Conservation (phyloP, 2,797 vertebrate species). For the Parambassis ranga region DNA sequence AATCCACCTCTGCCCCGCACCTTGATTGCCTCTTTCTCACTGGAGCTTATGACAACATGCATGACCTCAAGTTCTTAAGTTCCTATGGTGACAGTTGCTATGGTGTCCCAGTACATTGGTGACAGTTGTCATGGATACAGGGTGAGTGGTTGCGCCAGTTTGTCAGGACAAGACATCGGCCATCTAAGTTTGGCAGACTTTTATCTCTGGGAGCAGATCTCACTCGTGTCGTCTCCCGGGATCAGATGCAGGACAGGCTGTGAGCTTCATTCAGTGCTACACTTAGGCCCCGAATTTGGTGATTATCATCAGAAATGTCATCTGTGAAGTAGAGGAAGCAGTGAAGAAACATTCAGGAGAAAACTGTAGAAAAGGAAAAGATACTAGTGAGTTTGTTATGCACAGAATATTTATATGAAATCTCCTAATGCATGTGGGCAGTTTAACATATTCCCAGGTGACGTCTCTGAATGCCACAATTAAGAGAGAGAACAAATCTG, state of each 20-base stretch:
- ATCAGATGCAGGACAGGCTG: background rate
- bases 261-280: background rate
- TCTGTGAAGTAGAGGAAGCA: background rate
- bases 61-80: constrained; percentile 1
- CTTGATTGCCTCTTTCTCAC: background rate
- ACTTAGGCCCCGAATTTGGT: background rate
- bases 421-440: background rate
- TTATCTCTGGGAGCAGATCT: background rate
- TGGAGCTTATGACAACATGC: constrained; percentile 12
- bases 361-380: background rate
- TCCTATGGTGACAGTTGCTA: constrained; percentile 29
- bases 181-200: background rate
- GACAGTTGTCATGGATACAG: constrained; percentile 40
- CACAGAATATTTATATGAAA: background rate
- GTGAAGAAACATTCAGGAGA: background rate
- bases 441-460: background rate
- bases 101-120: constrained; percentile 19
- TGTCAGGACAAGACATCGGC: constrained; percentile 1
- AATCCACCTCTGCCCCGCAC: too few relatives aligned
- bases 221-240: background rate
- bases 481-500: constrained; percentile 13
- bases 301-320: background rate
- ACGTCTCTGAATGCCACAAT: background rate
- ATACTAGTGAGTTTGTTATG: background rate
- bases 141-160: constrained; percentile 9